phyloP scores from a whole-genome alignment of 2,888 invertebrate genomes.

The Rhorus exstirpatorius region DNA sequence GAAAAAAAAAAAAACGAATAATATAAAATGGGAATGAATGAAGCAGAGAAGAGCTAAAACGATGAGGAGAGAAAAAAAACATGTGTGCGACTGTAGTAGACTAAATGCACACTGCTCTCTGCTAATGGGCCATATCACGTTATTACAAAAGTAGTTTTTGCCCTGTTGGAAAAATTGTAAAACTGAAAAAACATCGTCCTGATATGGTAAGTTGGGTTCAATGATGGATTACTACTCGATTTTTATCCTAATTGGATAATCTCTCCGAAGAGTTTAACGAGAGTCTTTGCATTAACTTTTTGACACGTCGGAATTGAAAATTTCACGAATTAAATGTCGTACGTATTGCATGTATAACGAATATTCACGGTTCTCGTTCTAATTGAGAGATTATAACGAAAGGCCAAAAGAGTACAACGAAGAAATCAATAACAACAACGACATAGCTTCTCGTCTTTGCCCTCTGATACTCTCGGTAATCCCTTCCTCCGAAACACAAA shows the following conservation, averaged over 20 bases:
- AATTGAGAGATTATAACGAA: constrained; percentile 67
- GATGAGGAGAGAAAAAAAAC: constrained; percentile 18
- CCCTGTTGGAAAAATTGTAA: not conserved
- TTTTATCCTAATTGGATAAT: not conserved
- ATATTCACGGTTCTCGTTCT: constrained; percentile 47
- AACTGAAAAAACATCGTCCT: too few species aligned
- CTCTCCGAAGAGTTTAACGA: too few species aligned
- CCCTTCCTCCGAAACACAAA: constrained; percentile 78
- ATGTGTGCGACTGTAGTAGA: constrained; percentile 25
- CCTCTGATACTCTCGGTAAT: constrained; percentile 3
- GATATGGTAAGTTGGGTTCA: too few species aligned
- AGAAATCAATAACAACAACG: not conserved
- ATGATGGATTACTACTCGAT: not conserved
- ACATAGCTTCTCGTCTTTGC: constrained; percentile 37
- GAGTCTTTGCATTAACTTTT: too few species aligned
- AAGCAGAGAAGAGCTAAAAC: constrained; percentile 4
- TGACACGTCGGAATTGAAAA: too few species aligned
- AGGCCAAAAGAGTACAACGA: constrained; percentile 21
- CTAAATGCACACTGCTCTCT: not conserved
- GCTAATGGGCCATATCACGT: not conserved
- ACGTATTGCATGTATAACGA: not conserved
- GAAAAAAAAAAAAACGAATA: constrained; percentile 60
- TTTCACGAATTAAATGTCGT: not conserved
- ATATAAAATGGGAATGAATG: constrained; percentile 39
- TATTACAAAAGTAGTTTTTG: not conserved